Percentiles rank a stretch among this genome's conserved stretches.
Evolutionary conservation across 2,888 invertebrate genomes (phyloP).

Genomic region (Lithophane semibrunnea): DNA sequence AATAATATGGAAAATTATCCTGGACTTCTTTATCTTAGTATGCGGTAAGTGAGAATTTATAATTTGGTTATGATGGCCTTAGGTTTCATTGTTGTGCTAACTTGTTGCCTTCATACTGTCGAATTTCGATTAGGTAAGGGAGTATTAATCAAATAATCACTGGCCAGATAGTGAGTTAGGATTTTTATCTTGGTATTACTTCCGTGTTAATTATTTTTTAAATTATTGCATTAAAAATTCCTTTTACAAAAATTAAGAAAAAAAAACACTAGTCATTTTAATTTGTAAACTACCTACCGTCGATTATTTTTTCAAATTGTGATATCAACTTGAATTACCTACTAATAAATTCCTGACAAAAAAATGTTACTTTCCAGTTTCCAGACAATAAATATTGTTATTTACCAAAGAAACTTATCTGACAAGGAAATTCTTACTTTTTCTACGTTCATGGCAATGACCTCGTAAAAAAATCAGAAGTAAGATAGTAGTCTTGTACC

Average conservation of each 20-base stretch:
- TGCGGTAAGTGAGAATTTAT: conserved; percentile 78
- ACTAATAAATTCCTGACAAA: too few relatives aligned
- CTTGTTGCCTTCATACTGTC: conserved; percentile 21
- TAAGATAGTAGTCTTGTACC: not conserved
- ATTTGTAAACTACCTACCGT: too few relatives aligned
- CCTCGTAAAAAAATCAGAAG: conserved; percentile 27
- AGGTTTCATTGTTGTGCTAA: conserved; percentile 33
- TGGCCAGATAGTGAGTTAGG: conserved; percentile 22
- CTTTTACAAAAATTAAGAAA: too few relatives aligned
- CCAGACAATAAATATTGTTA: not conserved
- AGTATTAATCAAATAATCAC: conserved; percentile 15
- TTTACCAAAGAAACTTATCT: conserved; percentile 11
- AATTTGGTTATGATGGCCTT: conserved; percentile 18
- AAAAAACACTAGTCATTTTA: too few relatives aligned
- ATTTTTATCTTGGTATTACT: conserved; percentile 11
- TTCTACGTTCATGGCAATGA: conserved; percentile 1
- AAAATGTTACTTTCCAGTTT: too few relatives aligned
- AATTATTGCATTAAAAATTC: too few relatives aligned
- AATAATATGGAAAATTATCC: conserved; percentile 80
- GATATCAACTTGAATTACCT: too few relatives aligned
- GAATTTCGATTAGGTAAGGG: conserved; percentile 20
- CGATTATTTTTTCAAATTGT: too few relatives aligned
- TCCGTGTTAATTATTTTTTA: not conserved
- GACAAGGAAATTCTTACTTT: not conserved
- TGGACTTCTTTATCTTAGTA: conserved; percentile 79